Base-by-base conservation (phyloP, 2,888 invertebrate species). In the Agrenia bidenticulata region DNA sequence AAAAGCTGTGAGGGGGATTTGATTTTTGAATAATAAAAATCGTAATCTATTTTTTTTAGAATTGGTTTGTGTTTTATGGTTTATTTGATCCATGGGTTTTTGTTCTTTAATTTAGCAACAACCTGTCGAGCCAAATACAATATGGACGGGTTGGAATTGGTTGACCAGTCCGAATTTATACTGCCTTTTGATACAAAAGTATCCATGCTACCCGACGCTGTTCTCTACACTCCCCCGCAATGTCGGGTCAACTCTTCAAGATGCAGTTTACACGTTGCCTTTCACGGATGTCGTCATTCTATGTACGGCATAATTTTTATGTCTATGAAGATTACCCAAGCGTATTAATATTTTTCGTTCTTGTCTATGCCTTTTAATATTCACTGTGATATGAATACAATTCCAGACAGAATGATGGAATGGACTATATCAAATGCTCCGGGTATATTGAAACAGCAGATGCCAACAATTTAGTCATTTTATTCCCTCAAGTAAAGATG, bases 221-320 rank as follows among this genome's bases (percentile, higher is more conserved):
- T 70, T 1, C 58, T 72, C 4, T 72, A 69, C 37, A 66, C 66
- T 13, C 72, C 72, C 13, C 60, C 55, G 2, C 60, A 60, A 26
- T 72, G 72, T 49, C 53, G 65, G 49, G 49, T 42, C 2, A 69
- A 69, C 41, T 61, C 69, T 7, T 64, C 69, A 1, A 11, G 32
- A 19, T 72, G 72, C 19, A 56, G 45, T 23, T 55, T 72, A 2
- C 72, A 72, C 32, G 55, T 72, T 1, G 68, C 67, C 11, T 72
- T 66, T 51, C 72, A 72, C 42, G 72, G 72, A 4, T 72, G 72
- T 57, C 64, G 69, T 19, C 69, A 72, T 61, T 69, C 68, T 24
- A 67, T 69, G 67, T 72, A 59, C 45, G 45, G 32, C 15, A 41
- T 27, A 60, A 50, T 9, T 2, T 2, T 5, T 39, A 23, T 2